phyloP scores from a whole-genome alignment of 2,113 vertebrate species.

The Oplegnathus fasciatus region DNA sequence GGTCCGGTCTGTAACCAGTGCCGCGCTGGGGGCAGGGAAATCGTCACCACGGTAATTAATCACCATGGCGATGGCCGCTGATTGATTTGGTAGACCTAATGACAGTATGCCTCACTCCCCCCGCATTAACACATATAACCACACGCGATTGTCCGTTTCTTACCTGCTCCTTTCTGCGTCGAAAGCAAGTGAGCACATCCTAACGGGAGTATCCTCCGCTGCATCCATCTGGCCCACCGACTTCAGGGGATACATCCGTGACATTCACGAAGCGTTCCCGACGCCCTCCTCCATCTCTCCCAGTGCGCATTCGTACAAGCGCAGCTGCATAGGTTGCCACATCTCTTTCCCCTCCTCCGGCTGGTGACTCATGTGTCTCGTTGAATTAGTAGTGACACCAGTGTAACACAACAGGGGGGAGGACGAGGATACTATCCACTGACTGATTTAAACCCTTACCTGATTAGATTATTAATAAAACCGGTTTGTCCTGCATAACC shows the following conservation, averaged over 20 bases:
- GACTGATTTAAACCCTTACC: background rate
- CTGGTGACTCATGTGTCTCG: constrained; percentile 49
- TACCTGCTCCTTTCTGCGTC: constrained; percentile 24
- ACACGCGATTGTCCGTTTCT: background rate
- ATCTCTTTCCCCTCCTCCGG: constrained; percentile 13
- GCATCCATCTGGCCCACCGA: background rate
- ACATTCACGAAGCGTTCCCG: background rate
- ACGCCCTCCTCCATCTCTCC: constrained; percentile 8
- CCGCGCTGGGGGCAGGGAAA: background rate
- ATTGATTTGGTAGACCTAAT: background rate
- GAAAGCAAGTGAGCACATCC: background rate
- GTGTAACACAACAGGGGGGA: background rate
- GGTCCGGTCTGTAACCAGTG: background rate
- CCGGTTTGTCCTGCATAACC: background rate
- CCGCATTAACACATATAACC: background rate
- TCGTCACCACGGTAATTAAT: constrained; percentile 19
- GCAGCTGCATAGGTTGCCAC: constrained; percentile 45
- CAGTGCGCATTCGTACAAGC: constrained; percentile 24
- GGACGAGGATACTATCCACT: background rate
- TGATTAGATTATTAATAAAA: background rate
- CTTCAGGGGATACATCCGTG: background rate
- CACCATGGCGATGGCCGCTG: constrained; percentile 34
- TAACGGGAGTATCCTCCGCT: background rate
- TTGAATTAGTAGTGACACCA: constrained; percentile 28
- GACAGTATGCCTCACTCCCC: background rate